A percentile compares a stretch with the other conserved stretches of the same genome.
These are phyloP conservation scores for Echiichthys vipera DNA, from an alignment of 2,797 vertebrate genomes.

Conservation along the genomic window DNA sequence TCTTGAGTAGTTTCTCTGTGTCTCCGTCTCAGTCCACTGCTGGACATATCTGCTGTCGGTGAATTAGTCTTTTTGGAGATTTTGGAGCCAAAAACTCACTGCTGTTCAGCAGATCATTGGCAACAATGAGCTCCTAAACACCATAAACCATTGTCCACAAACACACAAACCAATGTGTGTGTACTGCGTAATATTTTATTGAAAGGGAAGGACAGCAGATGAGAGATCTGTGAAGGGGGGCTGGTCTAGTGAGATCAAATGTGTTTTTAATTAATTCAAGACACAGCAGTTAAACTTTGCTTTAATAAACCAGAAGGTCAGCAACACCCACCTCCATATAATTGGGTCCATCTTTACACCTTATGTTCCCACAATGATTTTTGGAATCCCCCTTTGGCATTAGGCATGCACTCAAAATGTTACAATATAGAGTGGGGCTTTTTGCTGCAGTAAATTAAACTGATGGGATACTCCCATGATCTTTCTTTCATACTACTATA, in stretches of 20 bases:
- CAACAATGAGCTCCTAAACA: no score
- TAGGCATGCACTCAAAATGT: conserved; percentile 35
- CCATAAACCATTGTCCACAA: no score
- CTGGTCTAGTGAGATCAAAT: conserved; percentile 51
- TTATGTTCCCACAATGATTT: conserved; percentile 67
- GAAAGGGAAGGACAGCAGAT: conserved; percentile 48
- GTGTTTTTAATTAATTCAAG: conserved; percentile 79
- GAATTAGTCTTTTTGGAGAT: no score
- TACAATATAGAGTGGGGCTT: background rate
- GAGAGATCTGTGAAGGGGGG: conserved; percentile 30
- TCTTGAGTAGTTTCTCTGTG: no score
- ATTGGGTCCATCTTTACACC: conserved; percentile 69
- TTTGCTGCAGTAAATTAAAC: background rate
- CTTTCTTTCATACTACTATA: no score
- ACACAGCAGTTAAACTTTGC: conserved; percentile 69
- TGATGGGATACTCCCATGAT: no score
- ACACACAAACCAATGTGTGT: no score
- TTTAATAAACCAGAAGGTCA: conserved; percentile 78
- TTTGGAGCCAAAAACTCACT: no score
- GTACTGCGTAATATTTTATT: conserved; percentile 34
- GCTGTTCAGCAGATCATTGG: no score
- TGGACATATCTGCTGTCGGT: no score
- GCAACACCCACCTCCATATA: conserved; percentile 46
- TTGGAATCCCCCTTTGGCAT: conserved; percentile 28
- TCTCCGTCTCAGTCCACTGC: no score